Evolutionary conservation across 2,113 vertebrate species (phyloP), one percentile per base, ranked within the genome.

Genomic region (Phainopepla nitens): DNA sequence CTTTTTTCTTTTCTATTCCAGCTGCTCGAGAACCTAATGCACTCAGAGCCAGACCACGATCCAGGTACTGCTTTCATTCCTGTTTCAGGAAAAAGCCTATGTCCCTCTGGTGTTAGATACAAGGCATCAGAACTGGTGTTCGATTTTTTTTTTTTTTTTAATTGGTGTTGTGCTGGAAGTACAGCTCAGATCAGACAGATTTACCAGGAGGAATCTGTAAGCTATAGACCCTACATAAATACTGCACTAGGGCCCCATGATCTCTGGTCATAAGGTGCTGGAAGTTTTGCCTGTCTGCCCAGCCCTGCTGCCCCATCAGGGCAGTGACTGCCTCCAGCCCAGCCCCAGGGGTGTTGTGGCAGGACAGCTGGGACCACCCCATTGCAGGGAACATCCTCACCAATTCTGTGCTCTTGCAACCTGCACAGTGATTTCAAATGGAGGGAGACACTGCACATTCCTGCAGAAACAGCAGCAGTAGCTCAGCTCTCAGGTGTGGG

Each of bases 21-120:
- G 98, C 94, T 95, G 90, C 95, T 97, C 96, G 98, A 98, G 98
- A 98, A 94, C 95, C 94, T 84, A 95, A 93, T 91, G 97, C 82
- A 93, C 85, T 97, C 83, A 98, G 94, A 98, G 92, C 97, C 97
- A 98, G 98, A 96, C 98, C 98, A 96, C 97, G 98, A 94, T 98
- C 98, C 96, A 98, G 98, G 98, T 98, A 98, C 86, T 82, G 44
- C 42, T 96, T 97, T 96, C 49, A 65, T 95, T 98, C 95, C 83
- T 96, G 1, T 88, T 96, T 90, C 76, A 60, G 82, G 28, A 82
- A 68, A 58, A 90, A 35, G 5, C 10, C 1, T 54, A 4, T 0
- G 1, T 68, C 80, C 44, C 20, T 71, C 41, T 75, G 24, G 35
- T 78, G 25, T 70, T 79, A 70, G 35, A 36, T 8, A 22, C 4